Conservation (phyloP, 2,113 vertebrate species). For the Xiphorhynchus elegans region DNA sequence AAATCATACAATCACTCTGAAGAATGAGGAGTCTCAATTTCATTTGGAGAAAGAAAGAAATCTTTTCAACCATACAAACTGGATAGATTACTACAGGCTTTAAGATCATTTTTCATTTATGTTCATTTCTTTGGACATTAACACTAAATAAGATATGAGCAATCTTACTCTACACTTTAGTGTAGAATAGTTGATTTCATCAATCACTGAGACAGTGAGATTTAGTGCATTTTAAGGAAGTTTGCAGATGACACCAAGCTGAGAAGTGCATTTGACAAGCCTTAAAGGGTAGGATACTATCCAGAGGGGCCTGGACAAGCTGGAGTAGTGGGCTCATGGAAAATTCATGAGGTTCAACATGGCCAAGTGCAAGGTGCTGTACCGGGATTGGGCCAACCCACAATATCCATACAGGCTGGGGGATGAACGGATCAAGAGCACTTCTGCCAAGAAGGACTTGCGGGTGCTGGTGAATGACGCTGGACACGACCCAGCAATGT, state of each 20-base stretch:
- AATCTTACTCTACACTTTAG: background rate
- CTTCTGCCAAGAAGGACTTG: background rate
- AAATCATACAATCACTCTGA: background rate
- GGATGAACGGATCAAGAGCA: background rate
- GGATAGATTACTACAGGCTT: background rate
- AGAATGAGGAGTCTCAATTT: background rate
- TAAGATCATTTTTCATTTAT: background rate
- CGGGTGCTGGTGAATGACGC: background rate
- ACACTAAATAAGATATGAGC: background rate
- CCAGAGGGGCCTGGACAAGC: background rate
- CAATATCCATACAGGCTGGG: rapidly evolving
- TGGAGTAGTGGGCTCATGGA: rapidly evolving
- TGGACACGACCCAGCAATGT: background rate
- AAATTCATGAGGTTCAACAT: background rate
- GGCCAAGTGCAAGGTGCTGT: background rate
- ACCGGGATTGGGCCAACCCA: rapidly evolving
- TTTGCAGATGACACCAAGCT: background rate
- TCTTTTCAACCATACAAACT: background rate
- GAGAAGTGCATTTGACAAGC: rapidly evolving
- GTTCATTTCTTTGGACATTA: background rate
- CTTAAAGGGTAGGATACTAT: rapidly evolving
- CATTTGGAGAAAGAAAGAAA: background rate
- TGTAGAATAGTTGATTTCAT: background rate
- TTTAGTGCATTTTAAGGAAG: background rate
- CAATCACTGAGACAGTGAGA: background rate